A percentile compares a stretch with the other conserved stretches of the same genome.
Evolutionary conservation across 2,113 vertebrate genomes (phyloP).

Genomic region (Helogale parvula): DNA sequence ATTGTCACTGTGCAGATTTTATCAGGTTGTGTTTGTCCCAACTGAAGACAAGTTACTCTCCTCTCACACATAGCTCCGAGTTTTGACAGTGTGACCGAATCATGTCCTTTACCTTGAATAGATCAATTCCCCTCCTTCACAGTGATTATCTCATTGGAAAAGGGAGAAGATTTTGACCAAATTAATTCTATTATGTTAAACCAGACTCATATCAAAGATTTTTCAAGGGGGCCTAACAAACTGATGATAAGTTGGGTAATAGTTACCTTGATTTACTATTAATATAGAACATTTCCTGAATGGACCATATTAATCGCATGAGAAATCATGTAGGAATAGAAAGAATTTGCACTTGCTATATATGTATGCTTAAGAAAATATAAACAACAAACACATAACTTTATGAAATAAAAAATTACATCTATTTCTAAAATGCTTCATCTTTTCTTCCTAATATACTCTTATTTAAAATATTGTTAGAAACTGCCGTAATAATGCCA

Average conservation of each 20-base stretch:
- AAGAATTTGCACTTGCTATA: slow-evolving; percentile 13
- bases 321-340: background rate
- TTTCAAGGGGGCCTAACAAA: background rate
- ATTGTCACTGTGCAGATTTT: background rate
- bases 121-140: background rate
- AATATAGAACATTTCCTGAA: background rate
- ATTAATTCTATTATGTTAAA: background rate
- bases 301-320: background rate
- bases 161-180: background rate
- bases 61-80: background rate
- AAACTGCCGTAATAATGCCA: background rate
- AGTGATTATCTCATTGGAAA: background rate
- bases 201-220: background rate
- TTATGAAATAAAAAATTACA: background rate
- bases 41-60: background rate
- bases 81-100: background rate
- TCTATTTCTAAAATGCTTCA: background rate
- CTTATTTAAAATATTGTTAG: background rate
- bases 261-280: background rate
- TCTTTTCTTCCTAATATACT: background rate
- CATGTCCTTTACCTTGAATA: background rate
- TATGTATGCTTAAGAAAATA: background rate
- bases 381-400: background rate
- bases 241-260: background rate
- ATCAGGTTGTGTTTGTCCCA: background rate